A percentile compares a stretch with the other conserved stretches of the same genome.
phyloP scores from a whole-genome alignment of 2,888 invertebrate genomes.

The Scaptomyza parva region DNA sequence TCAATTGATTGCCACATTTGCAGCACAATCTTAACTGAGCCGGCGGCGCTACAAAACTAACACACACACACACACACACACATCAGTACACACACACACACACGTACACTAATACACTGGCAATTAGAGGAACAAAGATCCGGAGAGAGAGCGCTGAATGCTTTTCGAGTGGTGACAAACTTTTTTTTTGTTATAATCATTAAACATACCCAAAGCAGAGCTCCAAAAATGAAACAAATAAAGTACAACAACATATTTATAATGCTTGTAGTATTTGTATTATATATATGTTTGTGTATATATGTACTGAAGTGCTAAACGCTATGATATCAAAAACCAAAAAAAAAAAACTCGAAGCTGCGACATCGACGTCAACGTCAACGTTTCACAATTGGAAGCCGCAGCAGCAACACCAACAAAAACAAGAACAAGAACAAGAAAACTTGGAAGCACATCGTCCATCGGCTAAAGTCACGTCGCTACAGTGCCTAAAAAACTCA shows the following conservation, averaged over 20 bases:
- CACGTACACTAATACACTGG: slow-evolving; percentile 6
- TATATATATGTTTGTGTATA: background rate
- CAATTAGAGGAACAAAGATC: slow-evolving; percentile 34
- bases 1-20: slow-evolving; percentile 54
- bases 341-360: slow-evolving; percentile 38
- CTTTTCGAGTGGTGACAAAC: slow-evolving; percentile 43
- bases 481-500: slow-evolving; percentile 23
- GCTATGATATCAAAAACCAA: slow-evolving; percentile 49
- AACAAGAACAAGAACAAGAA: slow-evolving; percentile 8
- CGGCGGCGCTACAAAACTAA: slow-evolving; percentile 18
- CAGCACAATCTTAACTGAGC: slow-evolving; percentile 10
- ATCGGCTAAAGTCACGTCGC: slow-evolving; percentile 31
- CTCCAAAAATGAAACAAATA: slow-evolving; percentile 20
- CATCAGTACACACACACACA: slow-evolving; percentile 14
- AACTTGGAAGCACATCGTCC: slow-evolving; percentile 42
- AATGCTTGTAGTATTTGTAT: slow-evolving; percentile 12
- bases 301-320: slow-evolving; percentile 20
- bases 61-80: slow-evolving; percentile 7
- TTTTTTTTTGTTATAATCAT: slow-evolving; percentile 13
- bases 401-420: slow-evolving; percentile 11
- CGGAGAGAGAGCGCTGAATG: slow-evolving; percentile 15
- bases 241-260: slow-evolving; percentile 12
- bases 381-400: slow-evolving; percentile 44
- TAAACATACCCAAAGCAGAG: slow-evolving; percentile 15
- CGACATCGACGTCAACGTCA: slow-evolving; percentile 20